phyloP scores from a whole-genome alignment of 1,140 invertebrate species.

The Oryctes rhinoceros region DNA sequence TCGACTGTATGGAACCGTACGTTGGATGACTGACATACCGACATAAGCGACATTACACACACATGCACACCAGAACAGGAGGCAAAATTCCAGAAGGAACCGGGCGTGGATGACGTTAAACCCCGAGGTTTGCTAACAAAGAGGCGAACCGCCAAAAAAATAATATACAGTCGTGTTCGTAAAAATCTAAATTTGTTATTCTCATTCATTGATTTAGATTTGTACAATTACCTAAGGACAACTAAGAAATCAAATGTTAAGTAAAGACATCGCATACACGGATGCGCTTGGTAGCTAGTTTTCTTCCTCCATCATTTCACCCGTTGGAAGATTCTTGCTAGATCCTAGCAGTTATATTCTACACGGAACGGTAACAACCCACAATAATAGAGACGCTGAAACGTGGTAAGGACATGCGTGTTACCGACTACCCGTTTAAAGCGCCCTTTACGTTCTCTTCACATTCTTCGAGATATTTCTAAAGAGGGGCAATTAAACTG shows the following conservation, averaged over 20 bases:
- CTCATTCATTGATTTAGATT: too few relatives aligned
- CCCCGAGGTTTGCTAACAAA: not conserved
- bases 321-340: too few relatives aligned
- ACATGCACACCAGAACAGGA: not conserved
- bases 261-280: too few relatives aligned
- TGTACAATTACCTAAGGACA: too few relatives aligned
- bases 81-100: not conserved
- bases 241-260: too few relatives aligned
- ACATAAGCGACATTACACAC: not conserved
- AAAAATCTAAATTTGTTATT: not conserved
- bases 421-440: not conserved
- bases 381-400: not conserved
- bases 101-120: not conserved
- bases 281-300: too few relatives aligned
- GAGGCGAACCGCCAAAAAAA: not conserved
- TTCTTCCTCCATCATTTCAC: too few relatives aligned
- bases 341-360: too few relatives aligned
- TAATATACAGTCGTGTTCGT: not conserved
- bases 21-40: slow-evolving; percentile 25
- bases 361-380: too few relatives aligned
- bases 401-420: not conserved
- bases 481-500: slow-evolving; percentile 14
- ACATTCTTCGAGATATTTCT: not conserved
- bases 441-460: not conserved
- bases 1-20: slow-evolving; percentile 10